These are phyloP conservation scores for Drosophila subobscura DNA, from an alignment of 1,140 invertebrate species.

Conservation along the genomic window DNA sequence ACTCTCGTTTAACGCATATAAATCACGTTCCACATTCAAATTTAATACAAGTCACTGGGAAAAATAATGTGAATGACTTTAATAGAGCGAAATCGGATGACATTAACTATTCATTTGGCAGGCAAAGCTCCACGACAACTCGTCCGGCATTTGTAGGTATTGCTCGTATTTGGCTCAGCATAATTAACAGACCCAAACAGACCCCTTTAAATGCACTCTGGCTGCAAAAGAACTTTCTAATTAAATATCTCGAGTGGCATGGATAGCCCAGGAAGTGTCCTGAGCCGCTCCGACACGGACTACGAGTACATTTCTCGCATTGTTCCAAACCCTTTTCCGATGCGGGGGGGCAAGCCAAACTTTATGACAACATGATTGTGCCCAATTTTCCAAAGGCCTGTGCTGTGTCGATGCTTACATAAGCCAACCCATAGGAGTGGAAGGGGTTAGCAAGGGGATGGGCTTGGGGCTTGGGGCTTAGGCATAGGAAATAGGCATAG, in stretches of 20 bases:
- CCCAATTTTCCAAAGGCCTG: constrained; percentile 9
- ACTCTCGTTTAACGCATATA: no score
- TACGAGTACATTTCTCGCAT: not conserved
- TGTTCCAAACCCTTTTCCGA: not conserved
- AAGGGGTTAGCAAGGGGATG: no score
- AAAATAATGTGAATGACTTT: no score
- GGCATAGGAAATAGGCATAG: not conserved
- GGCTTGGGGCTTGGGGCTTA: no score
- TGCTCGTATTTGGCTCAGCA: no score
- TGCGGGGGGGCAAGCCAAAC: constrained; percentile 4
- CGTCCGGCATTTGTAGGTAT: no score
- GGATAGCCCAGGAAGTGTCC: not conserved
- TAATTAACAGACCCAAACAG: not conserved
- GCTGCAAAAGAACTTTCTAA: no score
- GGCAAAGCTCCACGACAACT: no score
- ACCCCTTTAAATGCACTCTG: constrained; percentile 5
- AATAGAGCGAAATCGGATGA: no score
- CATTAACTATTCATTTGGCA: no score
- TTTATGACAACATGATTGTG: constrained; percentile 32
- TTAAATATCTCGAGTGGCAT: not conserved
- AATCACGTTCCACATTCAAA: not conserved
- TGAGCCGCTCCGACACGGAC: not conserved
- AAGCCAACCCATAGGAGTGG: constrained; percentile 18
- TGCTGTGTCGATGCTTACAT: constrained; percentile 25
- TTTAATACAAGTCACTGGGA: no score